phyloP scores from a whole-genome alignment of 2,113 vertebrate genomes.

The Sphaerodactylus townsendi region DNA sequence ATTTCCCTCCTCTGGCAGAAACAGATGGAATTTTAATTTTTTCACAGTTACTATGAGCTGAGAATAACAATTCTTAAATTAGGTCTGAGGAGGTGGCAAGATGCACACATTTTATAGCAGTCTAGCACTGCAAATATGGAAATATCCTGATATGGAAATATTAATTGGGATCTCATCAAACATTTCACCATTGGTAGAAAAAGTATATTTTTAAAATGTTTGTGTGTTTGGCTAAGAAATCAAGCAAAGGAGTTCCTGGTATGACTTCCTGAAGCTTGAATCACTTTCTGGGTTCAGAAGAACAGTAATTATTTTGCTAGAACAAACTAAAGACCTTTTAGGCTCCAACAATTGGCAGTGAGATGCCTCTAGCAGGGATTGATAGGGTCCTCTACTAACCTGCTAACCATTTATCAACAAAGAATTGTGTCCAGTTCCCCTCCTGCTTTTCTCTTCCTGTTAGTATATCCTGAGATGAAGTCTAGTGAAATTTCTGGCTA shows the following conservation, averaged over 20 bases:
- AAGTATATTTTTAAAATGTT: neutral
- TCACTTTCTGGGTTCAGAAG: constrained; percentile 37
- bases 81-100: constrained; percentile 60
- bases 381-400: neutral
- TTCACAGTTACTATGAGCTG: constrained; percentile 56
- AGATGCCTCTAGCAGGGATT: neutral
- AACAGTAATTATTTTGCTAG: constrained; percentile 40
- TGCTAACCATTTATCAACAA: neutral
- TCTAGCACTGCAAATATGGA: constrained; percentile 39
- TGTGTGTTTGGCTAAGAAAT: neutral
- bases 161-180: neutral
- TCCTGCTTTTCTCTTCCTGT: neutral
- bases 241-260: neutral
- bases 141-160: constrained; percentile 35
- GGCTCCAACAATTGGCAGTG: constrained; percentile 23
- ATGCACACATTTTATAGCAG: constrained; percentile 42
- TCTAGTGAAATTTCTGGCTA: too few species aligned
- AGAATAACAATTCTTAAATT: constrained; percentile 64
- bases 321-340: constrained; percentile 20
- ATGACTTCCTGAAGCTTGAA: constrained; percentile 7
- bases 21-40: constrained; percentile 63
- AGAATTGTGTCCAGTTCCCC: constrained; percentile 4
- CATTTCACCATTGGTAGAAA: neutral
- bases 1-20: constrained; percentile 43
- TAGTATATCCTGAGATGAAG: too few species aligned